A percentile compares a stretch with the other conserved stretches of the same genome.
Evolutionary conservation across 2,797 vertebrate genomes (phyloP).

Genomic region (Cygnus olor): DNA sequence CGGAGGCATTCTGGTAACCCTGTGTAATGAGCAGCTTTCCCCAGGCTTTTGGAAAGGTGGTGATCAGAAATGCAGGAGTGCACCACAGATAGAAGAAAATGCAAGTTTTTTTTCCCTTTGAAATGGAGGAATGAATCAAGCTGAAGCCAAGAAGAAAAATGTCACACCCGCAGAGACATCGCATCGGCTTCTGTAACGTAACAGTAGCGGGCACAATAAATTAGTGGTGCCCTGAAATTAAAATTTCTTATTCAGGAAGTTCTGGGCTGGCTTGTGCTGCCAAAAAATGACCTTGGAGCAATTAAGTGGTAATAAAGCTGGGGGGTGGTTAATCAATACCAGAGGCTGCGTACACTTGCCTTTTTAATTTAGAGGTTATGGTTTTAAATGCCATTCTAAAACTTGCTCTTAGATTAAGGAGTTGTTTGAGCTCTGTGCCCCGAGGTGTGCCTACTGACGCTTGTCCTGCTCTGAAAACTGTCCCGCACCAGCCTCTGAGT

Average conservation of each 20-base stretch:
- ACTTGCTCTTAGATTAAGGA: background rate
- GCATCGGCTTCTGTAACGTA: background rate
- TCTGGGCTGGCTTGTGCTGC: background rate
- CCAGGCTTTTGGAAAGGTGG: background rate
- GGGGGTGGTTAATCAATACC: background rate
- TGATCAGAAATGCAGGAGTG: background rate
- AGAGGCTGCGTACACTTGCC: background rate
- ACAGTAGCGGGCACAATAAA: background rate
- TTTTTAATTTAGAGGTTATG: background rate
- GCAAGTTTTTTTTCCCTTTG: background rate
- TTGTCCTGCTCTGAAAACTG: background rate
- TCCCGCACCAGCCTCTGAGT: background rate
- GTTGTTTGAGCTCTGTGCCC: background rate
- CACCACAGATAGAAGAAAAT: background rate
- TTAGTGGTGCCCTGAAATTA: conserved; percentile 43
- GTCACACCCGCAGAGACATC: background rate
- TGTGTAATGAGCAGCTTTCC: background rate
- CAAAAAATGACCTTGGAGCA: background rate
- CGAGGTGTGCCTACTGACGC: background rate
- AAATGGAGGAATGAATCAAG: background rate
- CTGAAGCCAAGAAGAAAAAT: background rate
- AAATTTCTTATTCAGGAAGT: conserved; percentile 44
- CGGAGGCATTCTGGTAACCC: background rate
- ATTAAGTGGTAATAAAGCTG: conserved; percentile 45
- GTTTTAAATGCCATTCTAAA: background rate